Percentiles rank a stretch among this genome's conserved stretches.
These are phyloP conservation scores for Echinometra lucunter DNA, from an alignment of 53 echinoderm and acorn worm species.

Conservation along the genomic window DNA sequence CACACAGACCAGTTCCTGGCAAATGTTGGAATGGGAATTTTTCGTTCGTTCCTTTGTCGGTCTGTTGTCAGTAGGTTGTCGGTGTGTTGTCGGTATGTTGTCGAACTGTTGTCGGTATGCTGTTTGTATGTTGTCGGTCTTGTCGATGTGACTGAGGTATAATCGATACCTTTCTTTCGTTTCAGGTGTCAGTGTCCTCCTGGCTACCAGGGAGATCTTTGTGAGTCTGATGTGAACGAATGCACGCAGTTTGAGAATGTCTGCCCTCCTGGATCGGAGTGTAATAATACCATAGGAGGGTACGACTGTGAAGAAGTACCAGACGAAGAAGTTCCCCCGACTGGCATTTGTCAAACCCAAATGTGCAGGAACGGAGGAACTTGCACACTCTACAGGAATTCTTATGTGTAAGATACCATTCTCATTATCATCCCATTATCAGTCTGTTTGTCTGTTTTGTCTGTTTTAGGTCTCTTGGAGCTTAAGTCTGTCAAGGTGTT, in stretches of 20 bases:
- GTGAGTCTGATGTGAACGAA: slow-evolving; percentile 43
- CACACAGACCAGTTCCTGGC: no score
- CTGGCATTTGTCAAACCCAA: slow-evolving; percentile 34
- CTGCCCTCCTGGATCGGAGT: slow-evolving; percentile 42
- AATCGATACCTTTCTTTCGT: not conserved
- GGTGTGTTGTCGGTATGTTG: no score
- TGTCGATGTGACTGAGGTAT: not conserved
- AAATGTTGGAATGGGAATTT: no score
- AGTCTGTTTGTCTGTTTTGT: not conserved
- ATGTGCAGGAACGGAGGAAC: slow-evolving; percentile 59
- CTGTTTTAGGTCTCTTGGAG: no score
- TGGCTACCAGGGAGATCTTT: slow-evolving; percentile 36
- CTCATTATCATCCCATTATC: not conserved
- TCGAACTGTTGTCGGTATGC: no score
- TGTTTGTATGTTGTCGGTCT: no score
- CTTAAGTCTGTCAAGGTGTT: not conserved
- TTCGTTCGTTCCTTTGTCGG: no score
- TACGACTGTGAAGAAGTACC: slow-evolving; percentile 31
- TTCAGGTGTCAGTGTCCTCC: slow-evolving; percentile 44
- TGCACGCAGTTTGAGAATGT: slow-evolving; percentile 25
- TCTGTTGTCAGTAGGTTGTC: no score
- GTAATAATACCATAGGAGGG: slow-evolving; percentile 22
- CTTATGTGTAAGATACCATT: slow-evolving; percentile 38
- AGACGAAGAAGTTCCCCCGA: not conserved
- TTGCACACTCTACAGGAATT: slow-evolving; percentile 27